Base-by-base conservation (phyloP, 2,888 invertebrate species). In the Aphidoletes aphidimyza region DNA sequence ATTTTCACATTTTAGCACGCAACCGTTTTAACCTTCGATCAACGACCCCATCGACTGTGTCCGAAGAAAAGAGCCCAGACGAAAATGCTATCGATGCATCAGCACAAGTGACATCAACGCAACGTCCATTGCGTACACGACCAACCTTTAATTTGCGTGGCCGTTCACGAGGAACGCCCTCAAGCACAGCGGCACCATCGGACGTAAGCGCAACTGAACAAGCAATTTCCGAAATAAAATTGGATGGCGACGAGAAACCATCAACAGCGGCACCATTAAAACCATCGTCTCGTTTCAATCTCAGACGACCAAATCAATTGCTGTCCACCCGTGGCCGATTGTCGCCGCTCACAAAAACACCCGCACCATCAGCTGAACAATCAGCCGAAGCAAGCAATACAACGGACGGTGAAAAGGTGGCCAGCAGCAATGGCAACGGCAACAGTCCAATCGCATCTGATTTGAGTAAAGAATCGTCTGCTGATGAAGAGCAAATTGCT, bases 11-110 rank as follows among this genome's bases (percentile, higher is more conserved):
- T 86, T 0, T 85, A 90, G 90, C 90, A 37, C 89, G 90, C 81
- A 90, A 90, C 86, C 90, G 90, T 78, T 90, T 90, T 85, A 90
- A 89, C 78, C 85, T 90, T 81, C 89, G 90, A 22, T 89, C 89
- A 26, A 87, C 88, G n/a, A 87, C 88, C 47, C 88, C 89, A 14
- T 86, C 49, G 37, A n/a, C 83, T 0, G 19, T 69, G n/a, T 9
- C 54, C 0, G 78, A 78, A 14, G 84, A 84, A 83, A 37, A 84
- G 26, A 37, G 30, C 36, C 26, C 54, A 54, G 81, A 81, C 0
- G 84, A 84, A 39, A 84, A 84, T 54, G 83, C 83, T 0, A 69
- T 84, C 17, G 84, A 84, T 78, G 45, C 54, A 30, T 78, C 84
- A 19, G 30, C 84, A 5, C 42, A 42, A 42, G 9, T 26, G 5